A percentile compares a stretch with the other conserved stretches of the same genome.
Conservation (phyloP, 2,888 invertebrate genomes). For the Sinhomidia bicolor region DNA sequence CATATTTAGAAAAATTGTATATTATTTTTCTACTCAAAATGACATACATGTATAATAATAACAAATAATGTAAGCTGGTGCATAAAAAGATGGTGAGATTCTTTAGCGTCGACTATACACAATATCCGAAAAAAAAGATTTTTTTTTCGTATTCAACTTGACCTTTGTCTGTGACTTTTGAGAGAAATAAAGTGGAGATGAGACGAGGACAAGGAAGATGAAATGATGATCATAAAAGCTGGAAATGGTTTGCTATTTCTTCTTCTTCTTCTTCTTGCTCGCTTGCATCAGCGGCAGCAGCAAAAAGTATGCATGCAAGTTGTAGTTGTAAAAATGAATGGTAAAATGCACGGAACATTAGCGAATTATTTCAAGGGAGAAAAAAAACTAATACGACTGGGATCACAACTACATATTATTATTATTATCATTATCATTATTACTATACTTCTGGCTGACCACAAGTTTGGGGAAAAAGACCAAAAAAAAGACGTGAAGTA, state of each 20-base stretch:
- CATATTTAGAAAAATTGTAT: no score
- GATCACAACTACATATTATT: conserved; percentile 27
- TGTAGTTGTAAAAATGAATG: conserved; percentile 38
- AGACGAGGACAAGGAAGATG: conserved; percentile 24
- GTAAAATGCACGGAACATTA: conserved; percentile 51
- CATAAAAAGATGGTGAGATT: no score
- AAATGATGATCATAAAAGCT: conserved; percentile 34
- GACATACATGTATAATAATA: no score
- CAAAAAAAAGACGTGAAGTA: conserved; percentile 1
- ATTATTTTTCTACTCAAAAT: no score
- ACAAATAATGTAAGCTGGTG: no score
- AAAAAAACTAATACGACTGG: conserved; percentile 25
- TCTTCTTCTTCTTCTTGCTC: neutral
- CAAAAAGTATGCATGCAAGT: conserved; percentile 21
- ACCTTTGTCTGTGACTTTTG: conserved; percentile 14
- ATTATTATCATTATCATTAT: neutral
- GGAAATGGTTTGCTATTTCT: conserved; percentile 10
- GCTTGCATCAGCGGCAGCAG: no score
- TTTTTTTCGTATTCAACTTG: conserved; percentile 10
- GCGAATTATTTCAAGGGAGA: conserved; percentile 32
- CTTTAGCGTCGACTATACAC: no score
- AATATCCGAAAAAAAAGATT: conserved; percentile 8
- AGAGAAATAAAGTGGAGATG: conserved; percentile 42
- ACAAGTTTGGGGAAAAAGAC: conserved; percentile 28
- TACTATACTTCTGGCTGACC: neutral